Conservation (phyloP, 2,797 vertebrate species). For the Amphiprion clarkii region DNA sequence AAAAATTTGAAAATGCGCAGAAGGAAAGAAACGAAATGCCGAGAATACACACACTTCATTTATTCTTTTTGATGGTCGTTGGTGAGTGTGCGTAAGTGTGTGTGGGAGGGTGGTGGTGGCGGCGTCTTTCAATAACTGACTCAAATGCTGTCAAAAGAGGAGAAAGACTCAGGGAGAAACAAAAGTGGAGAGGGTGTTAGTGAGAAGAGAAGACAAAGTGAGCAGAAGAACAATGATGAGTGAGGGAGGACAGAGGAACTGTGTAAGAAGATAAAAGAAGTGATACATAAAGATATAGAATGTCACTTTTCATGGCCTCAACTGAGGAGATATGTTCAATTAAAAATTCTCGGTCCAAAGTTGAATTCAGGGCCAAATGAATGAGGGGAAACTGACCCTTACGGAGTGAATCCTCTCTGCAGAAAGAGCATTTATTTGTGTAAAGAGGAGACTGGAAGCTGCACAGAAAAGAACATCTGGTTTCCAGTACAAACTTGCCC, state of each 20-base stretch:
- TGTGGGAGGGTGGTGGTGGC: slow-evolving; percentile 2
- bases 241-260: slow-evolving; percentile 41
- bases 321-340: background rate
- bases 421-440: slow-evolving; percentile 53
- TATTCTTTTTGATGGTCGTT: slow-evolving; percentile 69
- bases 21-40: slow-evolving; percentile 30
- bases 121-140: slow-evolving; percentile 62
- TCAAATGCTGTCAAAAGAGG: slow-evolving; percentile 65
- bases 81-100: slow-evolving; percentile 29
- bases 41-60: slow-evolving; percentile 52
- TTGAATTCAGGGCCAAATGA: slow-evolving; percentile 4
- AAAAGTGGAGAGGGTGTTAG: slow-evolving; percentile 37
- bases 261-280: slow-evolving; percentile 11
- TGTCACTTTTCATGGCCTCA: slow-evolving; percentile 6
- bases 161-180: slow-evolving; percentile 36
- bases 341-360: background rate
- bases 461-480: slow-evolving; percentile 76
- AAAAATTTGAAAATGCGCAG: slow-evolving; percentile 48
- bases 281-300: slow-evolving; percentile 14
- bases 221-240: slow-evolving; percentile 30
- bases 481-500: slow-evolving; percentile 78
- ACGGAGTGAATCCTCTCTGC: slow-evolving; percentile 34
- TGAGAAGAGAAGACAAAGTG: slow-evolving; percentile 33
- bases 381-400: slow-evolving; percentile 36
- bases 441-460: slow-evolving; percentile 58